Base-by-base conservation (phyloP, 2,888 invertebrate species). In the Sussaba pulchella region DNA sequence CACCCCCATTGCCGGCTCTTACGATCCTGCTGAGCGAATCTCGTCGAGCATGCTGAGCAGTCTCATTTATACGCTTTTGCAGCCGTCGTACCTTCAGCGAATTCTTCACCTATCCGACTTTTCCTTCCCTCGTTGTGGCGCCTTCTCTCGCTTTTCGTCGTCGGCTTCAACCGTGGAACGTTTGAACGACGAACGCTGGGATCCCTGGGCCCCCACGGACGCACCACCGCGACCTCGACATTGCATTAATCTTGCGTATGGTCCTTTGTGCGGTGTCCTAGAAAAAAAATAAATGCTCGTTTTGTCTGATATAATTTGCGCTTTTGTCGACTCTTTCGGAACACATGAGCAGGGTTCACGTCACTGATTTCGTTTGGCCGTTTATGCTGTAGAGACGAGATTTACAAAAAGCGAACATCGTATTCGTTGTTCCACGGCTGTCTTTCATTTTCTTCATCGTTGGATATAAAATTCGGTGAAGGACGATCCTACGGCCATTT, bases 1-100 rank as follows among this genome's bases (percentile, higher is more conserved):
- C n/a, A 77, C 26, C 31, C 64, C 73, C 74, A n/a, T 5, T n/a
- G 41, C 50, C 82, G 36, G 5, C 61, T 54, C 66, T 71, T 54
- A 45, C 82, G 72, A 80, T 81, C 80, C 72, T 64, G 71, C 82
- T 87, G 84, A 86, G 83, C 86, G 84, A 66, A n/a, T n/a, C n/a
- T n/a, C n/a, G n/a, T n/a, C n/a, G n/a, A n/a, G n/a, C n/a, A n/a
- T n/a, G n/a, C n/a, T n/a, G n/a, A n/a, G 78, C 61, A 83, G 85
- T 85, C 83, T 86, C 85, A 81, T 88, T 87, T 85, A 85, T 85
- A 82, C 82, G 83, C 70, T 63, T 73, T 73, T n/a, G 82, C 82
- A 77, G 80, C 81, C 67, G 73, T n/a, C 50, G 26, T n/a, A 47
- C 64, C 64, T 57, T 21, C 52, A 63, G 10, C 26, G 66, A 39